Evolutionary conservation across 2,797 vertebrate species (phyloP), one percentile per base, ranked within the genome.

Genomic region (Syndactyla subalaris): DNA sequence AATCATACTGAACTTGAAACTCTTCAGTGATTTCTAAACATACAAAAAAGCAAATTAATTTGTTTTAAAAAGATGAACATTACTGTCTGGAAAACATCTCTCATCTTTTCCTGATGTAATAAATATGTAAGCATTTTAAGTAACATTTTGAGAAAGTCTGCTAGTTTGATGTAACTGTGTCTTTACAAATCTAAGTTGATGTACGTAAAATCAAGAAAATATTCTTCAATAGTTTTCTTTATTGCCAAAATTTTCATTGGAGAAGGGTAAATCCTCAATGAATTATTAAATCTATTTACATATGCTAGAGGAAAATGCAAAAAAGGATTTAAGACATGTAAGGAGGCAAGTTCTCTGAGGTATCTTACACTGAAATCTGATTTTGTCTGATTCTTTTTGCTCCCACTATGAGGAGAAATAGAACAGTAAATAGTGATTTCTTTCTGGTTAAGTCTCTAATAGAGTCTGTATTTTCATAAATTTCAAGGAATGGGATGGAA

Each of bases 391-490:
- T 8, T 55, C 92, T 61, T 85, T 59, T 85, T 86, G 3, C 30
- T 81, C 30, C 32, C 29, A 38, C 21, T 29, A 85, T 73, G 20
- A 32, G 22, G 9, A 27, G 9, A 66, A 83, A 61, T 46, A 43
- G 75, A 81, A 9, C 7, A 61, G 19, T 49, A 58, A 57, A 36
- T 14, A 51, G 14, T 49, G 38, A 54, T 43, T 75, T 67, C 23
- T 65, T 92, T 73, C 39, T 61, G 36, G 9, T 12, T 45, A 26
- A 24, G 14, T 70, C 29, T 80, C 30, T 55, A 39, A 6, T n/a
- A 62, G 30, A 62, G 36, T 54, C 78, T 95, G 22, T 34, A 54
- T 73, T 93, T 91, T 85, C 82, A 79, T 74, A 81, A 86, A 93
- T 77, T 89, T 67, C 36, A 91, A 83, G 76, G 51, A 85, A 58